Evolutionary conservation across 2,113 vertebrate species (phyloP).

Genomic region (Ovis canadensis): DNA sequence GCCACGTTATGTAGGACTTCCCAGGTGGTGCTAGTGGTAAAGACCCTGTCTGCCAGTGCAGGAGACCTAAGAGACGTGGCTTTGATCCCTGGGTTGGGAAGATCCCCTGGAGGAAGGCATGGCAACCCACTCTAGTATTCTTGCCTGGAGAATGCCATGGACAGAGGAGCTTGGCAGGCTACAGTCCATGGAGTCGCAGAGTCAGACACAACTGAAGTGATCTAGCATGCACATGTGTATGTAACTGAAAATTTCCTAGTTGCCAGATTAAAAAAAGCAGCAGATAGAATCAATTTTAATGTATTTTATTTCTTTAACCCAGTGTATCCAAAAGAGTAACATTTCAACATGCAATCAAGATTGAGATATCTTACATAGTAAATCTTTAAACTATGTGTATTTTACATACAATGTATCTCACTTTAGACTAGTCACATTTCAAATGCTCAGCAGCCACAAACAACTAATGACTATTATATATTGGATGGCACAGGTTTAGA

Average conservation of each 20-base stretch:
- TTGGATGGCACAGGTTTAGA: background rate
- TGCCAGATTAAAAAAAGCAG: background rate
- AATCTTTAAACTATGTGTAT: background rate
- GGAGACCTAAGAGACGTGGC: background rate
- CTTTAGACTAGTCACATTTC: background rate
- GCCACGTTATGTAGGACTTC: background rate
- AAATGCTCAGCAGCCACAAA: background rate
- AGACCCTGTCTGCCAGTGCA: background rate
- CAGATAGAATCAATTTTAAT: background rate
- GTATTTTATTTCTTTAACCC: background rate
- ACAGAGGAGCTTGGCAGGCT: background rate
- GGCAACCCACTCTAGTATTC: background rate
- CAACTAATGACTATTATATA: background rate
- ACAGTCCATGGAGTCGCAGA: background rate
- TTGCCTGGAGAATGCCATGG: background rate
- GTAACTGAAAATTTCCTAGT: background rate
- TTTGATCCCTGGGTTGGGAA: background rate
- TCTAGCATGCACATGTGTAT: background rate
- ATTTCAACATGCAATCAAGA: background rate
- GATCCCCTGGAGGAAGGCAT: background rate
- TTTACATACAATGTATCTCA: background rate
- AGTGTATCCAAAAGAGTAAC: background rate
- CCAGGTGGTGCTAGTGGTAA: background rate
- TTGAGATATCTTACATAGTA: background rate
- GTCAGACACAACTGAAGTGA: background rate